Base-by-base conservation (phyloP, 2,113 vertebrate genomes). In the Malurus elegans region DNA sequence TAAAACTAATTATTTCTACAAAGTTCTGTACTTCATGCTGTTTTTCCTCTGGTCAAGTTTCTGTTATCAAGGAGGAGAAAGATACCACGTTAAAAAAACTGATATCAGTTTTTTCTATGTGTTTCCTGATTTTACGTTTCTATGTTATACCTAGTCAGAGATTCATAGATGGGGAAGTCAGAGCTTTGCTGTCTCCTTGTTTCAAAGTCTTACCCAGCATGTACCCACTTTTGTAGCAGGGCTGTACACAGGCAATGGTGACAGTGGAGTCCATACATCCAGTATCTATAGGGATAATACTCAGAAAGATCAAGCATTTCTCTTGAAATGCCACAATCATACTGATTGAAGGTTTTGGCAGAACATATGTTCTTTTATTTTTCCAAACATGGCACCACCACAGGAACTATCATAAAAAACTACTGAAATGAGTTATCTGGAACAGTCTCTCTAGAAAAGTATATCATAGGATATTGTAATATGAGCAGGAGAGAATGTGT, bases 401-500 rank as follows among this genome's bases (percentile, higher is more conserved):
- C 20, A 54, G 15, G 28, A 82, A n/a, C 4, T 54, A 53, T n/a
- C n/a, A 36, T 4, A 53, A 73, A 91, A 72, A 38, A 13, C 40
- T 14, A 38, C 31, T 75, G 24, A 50, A 78, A 38, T 24, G 23
- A 66, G 20, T 11, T 47, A 65, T 23, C 32, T 28, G 56, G 32
- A 47, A 34, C 8, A 61, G 20, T 34, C 3, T n/a, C 6, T 28
- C 21, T 56, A 64, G 45, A 74, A 60, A 85, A 79, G 5, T 5
- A 14, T 7, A 7, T 10, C 17, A 25, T 25, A 56, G 9, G n/a
- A 57, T 64, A 53, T 10, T 28, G 12, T 44, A 44, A 14, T 40
- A 14, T 62, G 3, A 66, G 9, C 14, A 64, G 34, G 45, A 12
- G 16, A 10, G 13, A 82, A 47, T 0, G 0, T 44, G 20, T 48